Base-by-base conservation (phyloP, 2,797 vertebrate genomes). In the Champsocephalus esox region DNA sequence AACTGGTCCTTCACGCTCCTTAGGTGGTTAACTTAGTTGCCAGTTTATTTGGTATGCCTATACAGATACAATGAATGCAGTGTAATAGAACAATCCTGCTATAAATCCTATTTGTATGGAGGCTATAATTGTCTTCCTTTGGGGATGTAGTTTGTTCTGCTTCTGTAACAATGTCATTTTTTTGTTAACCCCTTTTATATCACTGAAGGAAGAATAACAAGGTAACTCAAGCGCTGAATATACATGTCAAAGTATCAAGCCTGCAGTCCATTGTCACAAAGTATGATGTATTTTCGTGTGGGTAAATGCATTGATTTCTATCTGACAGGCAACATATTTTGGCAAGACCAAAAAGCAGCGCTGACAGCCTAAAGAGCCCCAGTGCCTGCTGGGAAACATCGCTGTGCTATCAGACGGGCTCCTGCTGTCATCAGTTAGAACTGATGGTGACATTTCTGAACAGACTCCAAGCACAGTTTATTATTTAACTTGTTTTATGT, bases 301-400 rank as follows among this genome's bases (percentile, higher is more conserved):
- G 66, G 67, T 21, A 62, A 51, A 58, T 41, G 1, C n/a, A 58
- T 38, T 16, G n/a, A 49, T 24, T 49, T 11, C 13, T 51, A 14
- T 21, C 59, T 61, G 17, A 60, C 54, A 56, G 63, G 16, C 34
- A 21, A 24, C n/a, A 55, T 32, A 52, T 57, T 9, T 32, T 24
- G 54, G 28, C 48, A 32, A 41, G 24, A 46, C 2, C 38, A 43
- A 24, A 54, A 55, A 55, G 41, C 52, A 70, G 51, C 57, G 54
- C 43, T 21, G 12, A 65, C 12, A 13, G 32, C 3, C 34, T 52
- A 14, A 50, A 4, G 24, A 60, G 44, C 58, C 38, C 38, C 48
- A n/a, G 48, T 49, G 32, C 50, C 49, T 57, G 44, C 63, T 16
- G 17, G 49, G 54, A 73, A 73, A 50, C 38, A 52, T 75, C 46